Evolutionary conservation across 1,140 invertebrate genomes (phyloP), one percentile per base, ranked within the genome.

Genomic region (Ooceraea biroi): DNA sequence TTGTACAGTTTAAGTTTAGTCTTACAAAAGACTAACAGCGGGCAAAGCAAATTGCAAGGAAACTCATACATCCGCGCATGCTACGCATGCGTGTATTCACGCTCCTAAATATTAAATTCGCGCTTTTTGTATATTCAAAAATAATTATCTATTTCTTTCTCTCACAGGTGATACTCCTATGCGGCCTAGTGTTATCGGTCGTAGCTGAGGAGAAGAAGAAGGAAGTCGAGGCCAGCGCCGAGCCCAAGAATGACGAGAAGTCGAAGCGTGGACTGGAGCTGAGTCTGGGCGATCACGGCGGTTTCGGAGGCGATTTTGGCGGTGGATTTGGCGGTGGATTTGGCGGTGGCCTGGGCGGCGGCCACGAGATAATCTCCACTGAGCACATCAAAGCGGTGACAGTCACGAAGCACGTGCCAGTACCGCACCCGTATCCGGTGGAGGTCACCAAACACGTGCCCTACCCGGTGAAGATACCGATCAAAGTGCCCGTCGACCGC

Each of bases 401-500:
- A 30, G 92, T 95, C 80, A 95, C 94, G 71, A 95, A 95, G 80
- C 93, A 95, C 84, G 93, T 95, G 0, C 92, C 91, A 1, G 94
- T 95, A 0, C 94, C 94, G 0, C 90, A 93, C 2, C 95, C 95
- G 0, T 94, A 94, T 60, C 94, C 94, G 11, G 93, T 95, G 0
- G 86, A 90, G 27, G 92, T 94, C 4, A 91, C 92, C 44, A 95
- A 95, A 77, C 91, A 91, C 55, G 92, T 95, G 17, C 93, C 94
- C 0, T 91, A 91, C 46, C 92, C 94, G 14, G 94, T 94, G 12
- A 93, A 94, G 72, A 94, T 95, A 19, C 93, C 93, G n/a, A 77
- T 94, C 5, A 92, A 93, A 77, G 94, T 95, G 17, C 95, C 94
- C 0, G 95, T 94, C 71, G 95, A 96, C 82, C 94, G 94, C 55